Conservation (phyloP, 2,797 vertebrate genomes). For the Nyctalus aviator region DNA sequence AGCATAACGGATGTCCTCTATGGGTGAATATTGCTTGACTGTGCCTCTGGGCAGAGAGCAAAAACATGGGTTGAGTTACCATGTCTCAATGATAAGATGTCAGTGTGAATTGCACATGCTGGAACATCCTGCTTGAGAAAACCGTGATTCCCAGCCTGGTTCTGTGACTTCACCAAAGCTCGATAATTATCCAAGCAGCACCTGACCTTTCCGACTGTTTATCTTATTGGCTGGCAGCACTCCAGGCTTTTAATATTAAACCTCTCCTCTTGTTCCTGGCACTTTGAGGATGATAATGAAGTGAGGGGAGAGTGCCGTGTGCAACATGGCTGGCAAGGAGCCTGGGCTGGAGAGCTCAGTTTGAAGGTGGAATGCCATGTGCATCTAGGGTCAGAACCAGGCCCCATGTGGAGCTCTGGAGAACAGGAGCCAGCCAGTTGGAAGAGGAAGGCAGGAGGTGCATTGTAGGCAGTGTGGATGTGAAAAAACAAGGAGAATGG, state of each 20-base stretch:
- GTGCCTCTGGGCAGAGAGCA: background rate
- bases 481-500: background rate
- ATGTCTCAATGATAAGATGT: background rate
- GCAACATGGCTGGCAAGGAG: accelerated
- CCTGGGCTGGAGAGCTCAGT: background rate
- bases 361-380: background rate
- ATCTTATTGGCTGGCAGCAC: background rate
- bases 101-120: background rate
- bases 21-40: background rate
- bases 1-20: background rate
- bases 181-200: background rate
- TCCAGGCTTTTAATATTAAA: background rate
- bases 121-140: background rate
- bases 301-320: too few relatives aligned
- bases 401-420: background rate
- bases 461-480: too few relatives aligned
- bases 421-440: background rate
- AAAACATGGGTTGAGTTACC: too few relatives aligned
- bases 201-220: conserved; percentile 6
- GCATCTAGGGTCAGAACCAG: background rate
- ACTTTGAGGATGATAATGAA: background rate
- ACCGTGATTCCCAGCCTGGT: background rate
- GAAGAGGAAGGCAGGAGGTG: background rate
- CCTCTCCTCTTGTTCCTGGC: background rate
- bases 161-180: background rate